Evolutionary conservation across 2,113 vertebrate species (phyloP).

Genomic region (Pelobates fuscus): DNA sequence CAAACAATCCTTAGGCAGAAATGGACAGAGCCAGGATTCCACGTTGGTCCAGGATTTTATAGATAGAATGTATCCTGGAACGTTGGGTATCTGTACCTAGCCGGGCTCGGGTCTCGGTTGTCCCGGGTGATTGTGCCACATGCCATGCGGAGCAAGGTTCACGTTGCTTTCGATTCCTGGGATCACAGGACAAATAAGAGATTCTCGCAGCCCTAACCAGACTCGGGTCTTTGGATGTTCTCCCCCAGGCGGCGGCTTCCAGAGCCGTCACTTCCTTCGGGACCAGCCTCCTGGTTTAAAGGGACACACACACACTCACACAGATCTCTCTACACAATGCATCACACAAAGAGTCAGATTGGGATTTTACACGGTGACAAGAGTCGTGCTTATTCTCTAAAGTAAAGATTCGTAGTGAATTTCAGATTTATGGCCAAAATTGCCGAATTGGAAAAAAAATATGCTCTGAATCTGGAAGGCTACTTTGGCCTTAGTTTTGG

Average conservation of each 20-base stretch:
- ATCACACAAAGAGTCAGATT: too few species aligned
- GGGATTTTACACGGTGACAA: too few species aligned
- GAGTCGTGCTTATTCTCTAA: too few species aligned
- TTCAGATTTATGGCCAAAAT: too few species aligned
- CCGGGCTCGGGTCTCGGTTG: background rate
- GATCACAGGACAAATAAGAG: background rate
- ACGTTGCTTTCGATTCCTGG: background rate
- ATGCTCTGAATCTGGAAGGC: too few species aligned
- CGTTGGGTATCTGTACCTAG: background rate
- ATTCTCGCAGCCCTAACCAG: slow-evolving; percentile 11
- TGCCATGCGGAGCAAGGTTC: background rate
- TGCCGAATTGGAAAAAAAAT: too few species aligned
- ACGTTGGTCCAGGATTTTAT: too few species aligned
- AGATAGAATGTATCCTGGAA: background rate
- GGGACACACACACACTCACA: slow-evolving; percentile 17
- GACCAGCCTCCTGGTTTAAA: slow-evolving; percentile 37
- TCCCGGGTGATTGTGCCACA: background rate
- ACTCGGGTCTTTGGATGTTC: slow-evolving; percentile 29
- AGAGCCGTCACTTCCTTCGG: slow-evolving; percentile 37
- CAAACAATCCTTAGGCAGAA: too few species aligned
- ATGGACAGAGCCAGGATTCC: too few species aligned
- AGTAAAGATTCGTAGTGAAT: too few species aligned
- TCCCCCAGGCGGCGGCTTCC: slow-evolving; percentile 33
- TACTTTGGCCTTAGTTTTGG: too few species aligned
- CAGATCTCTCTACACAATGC: too few species aligned